Evolutionary conservation across 2,797 vertebrate genomes (phyloP).

Genomic region (Acrossocheilus wenchowensis): DNA sequence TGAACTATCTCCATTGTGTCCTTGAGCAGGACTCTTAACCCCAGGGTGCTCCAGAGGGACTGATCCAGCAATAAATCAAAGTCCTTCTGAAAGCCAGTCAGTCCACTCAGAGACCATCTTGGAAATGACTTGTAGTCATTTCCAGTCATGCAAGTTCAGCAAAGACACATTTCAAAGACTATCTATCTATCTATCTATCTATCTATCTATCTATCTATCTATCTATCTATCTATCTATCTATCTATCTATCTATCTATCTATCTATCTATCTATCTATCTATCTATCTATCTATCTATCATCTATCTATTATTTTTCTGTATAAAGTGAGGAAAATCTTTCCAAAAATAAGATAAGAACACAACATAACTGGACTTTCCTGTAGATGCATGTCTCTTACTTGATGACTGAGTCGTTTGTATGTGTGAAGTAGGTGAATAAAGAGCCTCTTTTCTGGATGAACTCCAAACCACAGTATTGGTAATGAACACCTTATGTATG

Average conservation of each 20-base stretch:
- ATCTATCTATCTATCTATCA: neutral
- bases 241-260: neutral
- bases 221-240: neutral
- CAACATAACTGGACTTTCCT: neutral
- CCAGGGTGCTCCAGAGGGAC: neutral
- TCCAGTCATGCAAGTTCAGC: slow-evolving; percentile 9
- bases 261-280: neutral
- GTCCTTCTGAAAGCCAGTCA: slow-evolving; percentile 17
- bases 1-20: slow-evolving; percentile 25
- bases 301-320: neutral
- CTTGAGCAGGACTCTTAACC: slow-evolving; percentile 1
- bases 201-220: neutral
- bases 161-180: neutral
- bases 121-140: neutral
- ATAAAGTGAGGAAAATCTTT: neutral
- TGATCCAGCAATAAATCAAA: slow-evolving; percentile 26
- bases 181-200: neutral
- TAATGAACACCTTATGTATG: slow-evolving; percentile 47
- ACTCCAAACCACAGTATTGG: slow-evolving; percentile 1
- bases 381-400: neutral
- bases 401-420: slow-evolving; percentile 33
- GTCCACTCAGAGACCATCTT: neutral
- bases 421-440: slow-evolving; percentile 24
- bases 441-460: slow-evolving; percentile 15
- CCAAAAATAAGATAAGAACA: neutral